Evolutionary conservation across 2,113 vertebrate genomes (phyloP).

Genomic region (Stigmatopora argus): DNA sequence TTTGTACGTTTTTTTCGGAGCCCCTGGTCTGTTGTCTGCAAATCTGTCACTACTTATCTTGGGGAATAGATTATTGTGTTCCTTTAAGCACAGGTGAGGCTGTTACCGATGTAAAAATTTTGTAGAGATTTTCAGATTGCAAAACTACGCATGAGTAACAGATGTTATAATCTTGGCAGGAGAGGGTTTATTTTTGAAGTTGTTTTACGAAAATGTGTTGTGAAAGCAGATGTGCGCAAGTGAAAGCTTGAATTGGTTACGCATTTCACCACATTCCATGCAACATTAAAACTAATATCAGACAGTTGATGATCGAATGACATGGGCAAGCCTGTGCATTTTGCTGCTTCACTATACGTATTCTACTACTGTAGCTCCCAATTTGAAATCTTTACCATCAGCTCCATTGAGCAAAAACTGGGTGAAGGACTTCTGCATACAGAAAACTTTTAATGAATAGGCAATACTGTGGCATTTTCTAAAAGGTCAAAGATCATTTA

Average conservation of each 20-base stretch:
- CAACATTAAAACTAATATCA: background rate
- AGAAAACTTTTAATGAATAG: too few species aligned
- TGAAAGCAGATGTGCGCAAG: conserved; percentile 1
- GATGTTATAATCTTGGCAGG: background rate
- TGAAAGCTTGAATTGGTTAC: background rate
- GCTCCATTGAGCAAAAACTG: background rate
- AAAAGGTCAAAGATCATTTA: too few species aligned
- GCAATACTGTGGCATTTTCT: too few species aligned
- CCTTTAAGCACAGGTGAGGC: background rate
- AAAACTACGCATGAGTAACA: background rate
- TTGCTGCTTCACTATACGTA: too few species aligned
- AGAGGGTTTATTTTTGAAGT: background rate
- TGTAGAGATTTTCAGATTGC: background rate
- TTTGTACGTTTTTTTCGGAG: background rate
- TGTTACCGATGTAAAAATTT: background rate
- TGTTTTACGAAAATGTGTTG: background rate
- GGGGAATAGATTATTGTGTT: background rate
- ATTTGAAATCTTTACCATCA: background rate
- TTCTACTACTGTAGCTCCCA: too few species aligned
- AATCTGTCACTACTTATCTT: background rate
- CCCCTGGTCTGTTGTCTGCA: background rate
- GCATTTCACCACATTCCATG: background rate
- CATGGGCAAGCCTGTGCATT: background rate
- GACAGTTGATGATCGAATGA: background rate
- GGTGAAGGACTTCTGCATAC: background rate